Evolutionary conservation across 1,140 invertebrate genomes (phyloP), one percentile per base, ranked within the genome.

Genomic region (Lepidurus packardi): DNA sequence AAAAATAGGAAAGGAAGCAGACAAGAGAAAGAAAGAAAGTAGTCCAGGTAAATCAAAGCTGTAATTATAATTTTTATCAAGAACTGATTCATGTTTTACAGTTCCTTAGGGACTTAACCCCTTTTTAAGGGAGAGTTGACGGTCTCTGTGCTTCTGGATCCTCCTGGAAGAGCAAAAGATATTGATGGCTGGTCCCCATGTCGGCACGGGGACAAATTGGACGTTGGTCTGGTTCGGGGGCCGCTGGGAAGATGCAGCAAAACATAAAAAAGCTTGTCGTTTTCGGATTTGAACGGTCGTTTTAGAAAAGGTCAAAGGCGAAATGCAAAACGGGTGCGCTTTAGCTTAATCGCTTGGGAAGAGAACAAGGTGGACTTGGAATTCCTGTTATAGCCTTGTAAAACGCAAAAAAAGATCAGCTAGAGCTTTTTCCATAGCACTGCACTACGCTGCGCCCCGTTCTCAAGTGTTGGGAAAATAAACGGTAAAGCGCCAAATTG

Each of bases 241-340:
- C 53, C 53, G 53, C 53, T 65, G 21, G 16, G 53, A 65, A 21
- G 16, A 65, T 21, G 53, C 16, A 65, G 53, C 13, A 65, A 65
- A 65, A 1, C 21, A 21, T 25, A 65, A 65, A 65, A 65, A 65
- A 65, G 53, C 16, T 21, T 65, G 53, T 65, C 53, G 21, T 16
- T 65, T 34, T 65, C 16, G 53, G 53, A 65, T 16, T 65, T 65
- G 16, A 65, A 65, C 53, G 53, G 53, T 65, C 53, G 53, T 16
- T 65, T 65, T 65, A 13, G 53, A 65, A 65, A 65, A 65, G 53
- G 53, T 65, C 53, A 65, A 65, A 65, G 53, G 53, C 53, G 53
- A 65, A 65, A 65, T 65, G 53, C 53, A 65, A 65, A 65, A 65
- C 53, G 53, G 53, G 53, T 65, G 53, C 53, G 53, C 53, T 65